A percentile compares a stretch with the other conserved stretches of the same genome.
Conservation (phyloP, 1,140 invertebrate species). For the Papilio aristodemus region DNA sequence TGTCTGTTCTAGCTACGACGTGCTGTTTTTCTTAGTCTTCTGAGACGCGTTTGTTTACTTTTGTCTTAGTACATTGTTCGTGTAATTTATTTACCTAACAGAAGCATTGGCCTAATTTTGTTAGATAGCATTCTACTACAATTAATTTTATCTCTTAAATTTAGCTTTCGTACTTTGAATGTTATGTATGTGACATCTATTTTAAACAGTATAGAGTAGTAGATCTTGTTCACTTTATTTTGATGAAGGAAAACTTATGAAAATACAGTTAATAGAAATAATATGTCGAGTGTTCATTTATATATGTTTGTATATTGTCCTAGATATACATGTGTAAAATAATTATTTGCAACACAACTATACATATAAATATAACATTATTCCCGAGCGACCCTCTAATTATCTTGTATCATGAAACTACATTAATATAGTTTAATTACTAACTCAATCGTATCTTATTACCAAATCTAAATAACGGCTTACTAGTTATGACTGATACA, state of each 20-base stretch:
- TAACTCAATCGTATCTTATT: slow-evolving; percentile 6
- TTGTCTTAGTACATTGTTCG: not conserved
- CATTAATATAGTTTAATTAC: slow-evolving; percentile 9
- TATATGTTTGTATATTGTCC: not conserved
- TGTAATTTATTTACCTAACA: not conserved
- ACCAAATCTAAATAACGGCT: not conserved
- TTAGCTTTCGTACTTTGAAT: too few relatives aligned
- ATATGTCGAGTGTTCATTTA: not conserved
- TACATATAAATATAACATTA: not conserved
- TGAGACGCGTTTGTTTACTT: not conserved
- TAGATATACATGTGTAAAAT: not conserved
- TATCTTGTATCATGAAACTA: not conserved
- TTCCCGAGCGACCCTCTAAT: not conserved
- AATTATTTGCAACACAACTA: not conserved
- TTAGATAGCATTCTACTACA: not conserved
- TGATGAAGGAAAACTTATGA: too few relatives aligned
- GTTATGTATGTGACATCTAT: too few relatives aligned
- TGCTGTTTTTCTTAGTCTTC: not conserved
- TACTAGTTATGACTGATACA: too few relatives aligned
- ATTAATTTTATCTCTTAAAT: too few relatives aligned
- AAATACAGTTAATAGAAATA: too few relatives aligned
- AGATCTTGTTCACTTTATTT: too few relatives aligned
- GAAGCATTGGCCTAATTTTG: not conserved
- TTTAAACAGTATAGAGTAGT: too few relatives aligned
- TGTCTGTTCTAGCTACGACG: not conserved